These are phyloP conservation scores for Acrocephalus scirpaceus DNA, from an alignment of 2,797 vertebrate genomes.

Conservation along the genomic window DNA sequence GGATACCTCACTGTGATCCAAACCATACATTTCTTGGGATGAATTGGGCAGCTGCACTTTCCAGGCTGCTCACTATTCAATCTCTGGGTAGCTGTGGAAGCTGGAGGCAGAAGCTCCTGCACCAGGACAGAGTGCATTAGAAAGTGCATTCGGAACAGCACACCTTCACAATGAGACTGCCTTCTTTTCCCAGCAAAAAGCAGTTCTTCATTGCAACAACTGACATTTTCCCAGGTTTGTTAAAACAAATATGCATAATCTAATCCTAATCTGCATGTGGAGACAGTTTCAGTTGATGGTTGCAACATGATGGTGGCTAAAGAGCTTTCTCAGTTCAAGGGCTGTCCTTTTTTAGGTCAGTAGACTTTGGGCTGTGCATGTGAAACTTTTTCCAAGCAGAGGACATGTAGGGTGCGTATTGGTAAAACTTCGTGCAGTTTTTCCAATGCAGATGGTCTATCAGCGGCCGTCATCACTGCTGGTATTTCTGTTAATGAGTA, in stretches of 20 bases:
- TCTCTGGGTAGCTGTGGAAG: rapidly evolving
- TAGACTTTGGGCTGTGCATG: not conserved
- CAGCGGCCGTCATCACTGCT: rapidly evolving
- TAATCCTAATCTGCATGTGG: not conserved
- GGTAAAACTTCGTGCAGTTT: not conserved
- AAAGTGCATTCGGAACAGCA: not conserved
- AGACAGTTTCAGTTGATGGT: rapidly evolving
- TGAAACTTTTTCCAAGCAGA: not conserved
- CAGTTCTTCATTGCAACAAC: not conserved
- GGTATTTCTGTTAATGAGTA: not conserved
- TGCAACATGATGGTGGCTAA: not conserved
- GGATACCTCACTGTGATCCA: not conserved
- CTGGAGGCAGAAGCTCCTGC: not conserved
- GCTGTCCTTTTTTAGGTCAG: not conserved
- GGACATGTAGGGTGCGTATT: rapidly evolving
- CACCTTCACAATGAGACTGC: not conserved
- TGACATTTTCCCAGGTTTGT: not conserved
- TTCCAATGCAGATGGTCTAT: not conserved
- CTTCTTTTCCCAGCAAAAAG: not conserved
- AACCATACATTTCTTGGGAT: not conserved
- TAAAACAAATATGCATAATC: not conserved
- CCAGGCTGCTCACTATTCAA: not conserved
- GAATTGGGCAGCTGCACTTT: not conserved
- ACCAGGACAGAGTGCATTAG: not conserved
- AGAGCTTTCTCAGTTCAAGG: not conserved